Evolutionary conservation across 2,888 invertebrate species (phyloP), one percentile per base, ranked within the genome.

Genomic region (Pachydiplax longipennis): DNA sequence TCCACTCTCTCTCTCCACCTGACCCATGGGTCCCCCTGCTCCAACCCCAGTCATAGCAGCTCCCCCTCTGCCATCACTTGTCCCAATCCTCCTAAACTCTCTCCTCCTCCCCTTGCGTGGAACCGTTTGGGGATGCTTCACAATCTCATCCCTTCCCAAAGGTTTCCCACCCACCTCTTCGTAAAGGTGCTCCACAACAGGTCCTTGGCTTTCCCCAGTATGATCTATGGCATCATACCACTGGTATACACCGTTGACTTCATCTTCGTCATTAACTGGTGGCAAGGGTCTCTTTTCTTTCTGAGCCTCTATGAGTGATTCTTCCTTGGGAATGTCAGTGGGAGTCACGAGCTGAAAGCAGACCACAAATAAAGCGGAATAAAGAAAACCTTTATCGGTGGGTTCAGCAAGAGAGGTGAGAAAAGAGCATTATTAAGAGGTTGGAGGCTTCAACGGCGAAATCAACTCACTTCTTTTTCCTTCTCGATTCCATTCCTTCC

Each of bases 151-250:
- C 87, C 37, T 87, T 31, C 61, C 87, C 37, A 87, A 87, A 87
- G 37, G n/a, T 61, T 87, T 87, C 87, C 87, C 87, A 87, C 87
- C 87, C 87, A 87, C 87, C 87, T 87, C 87, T 87, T 87, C 87
- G 61, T 87, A 87, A 58, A 87, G 87, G 87, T 87, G 87, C 87
- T 87, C 87, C 87, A 61, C 87, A 87, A 87, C 87, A 87, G 87
- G 87, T 87, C 87, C 87, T 31, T 87, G 87, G 61, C 58, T 58
- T 87, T 87, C 87, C 31, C 61, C 61, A 35, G 87, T 87, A 65
- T 87, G 87, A 61, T 87, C 87, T 87, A 87, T 87, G 83, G 92
- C 92, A 90, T 92, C 92, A 91, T 91, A 92, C 92, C 92, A 92
- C 87, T 91, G 91, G 90, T 91, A 91, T 48, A 91, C 91, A 90